Evolutionary conservation across 2,797 vertebrate species (phyloP), one percentile per base, ranked within the genome.

Genomic region (Anisognathus igniventris): DNA sequence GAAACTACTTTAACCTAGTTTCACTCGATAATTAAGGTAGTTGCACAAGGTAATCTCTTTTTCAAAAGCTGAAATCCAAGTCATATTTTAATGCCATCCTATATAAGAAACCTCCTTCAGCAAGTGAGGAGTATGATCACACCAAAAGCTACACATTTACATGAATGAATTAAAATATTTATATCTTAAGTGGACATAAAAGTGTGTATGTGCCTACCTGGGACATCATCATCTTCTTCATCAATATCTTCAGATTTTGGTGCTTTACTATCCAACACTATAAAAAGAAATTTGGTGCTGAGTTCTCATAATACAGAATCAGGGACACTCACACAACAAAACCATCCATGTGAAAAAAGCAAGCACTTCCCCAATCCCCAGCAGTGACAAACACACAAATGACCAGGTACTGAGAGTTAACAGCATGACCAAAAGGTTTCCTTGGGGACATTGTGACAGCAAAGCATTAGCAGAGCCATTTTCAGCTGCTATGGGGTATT

Each of bases 221-320:
- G 99, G 97, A 99, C 99, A 81, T 99, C 99, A 44, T 99, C 99
- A 88, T 99, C 99, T 96, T 99, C 99, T 96, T 99, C 99, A 96
- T 99, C 99, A 83, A 99, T 99, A 97, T 99, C 99, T 98, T 99
- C 99, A 74, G 97, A 98, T 97, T 99, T 99, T 89, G 99, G 98
- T 96, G 98, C 98, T 98, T 99, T 99, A 98, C 98, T 99, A 95
- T 99, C 99, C 79, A 99, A 98, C 97, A 99, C 99, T 99, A 81
- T 11, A 96, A 97, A 96, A 76, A 58, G 56, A 96, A 96, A 85
- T 35, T 48, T 66, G 51, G 48, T 47, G 48, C 67, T 21, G 13
- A 93, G 73, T 86, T 62, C 37, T 85, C 33, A 39, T 44, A 24
- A 35, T 23, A 88, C 21, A 71, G 28, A 67, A 76, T 66, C 35